Evolutionary conservation across 2,113 vertebrate genomes (phyloP), one percentile per base, ranked within the genome.

Genomic region (Tupaia tana): DNA sequence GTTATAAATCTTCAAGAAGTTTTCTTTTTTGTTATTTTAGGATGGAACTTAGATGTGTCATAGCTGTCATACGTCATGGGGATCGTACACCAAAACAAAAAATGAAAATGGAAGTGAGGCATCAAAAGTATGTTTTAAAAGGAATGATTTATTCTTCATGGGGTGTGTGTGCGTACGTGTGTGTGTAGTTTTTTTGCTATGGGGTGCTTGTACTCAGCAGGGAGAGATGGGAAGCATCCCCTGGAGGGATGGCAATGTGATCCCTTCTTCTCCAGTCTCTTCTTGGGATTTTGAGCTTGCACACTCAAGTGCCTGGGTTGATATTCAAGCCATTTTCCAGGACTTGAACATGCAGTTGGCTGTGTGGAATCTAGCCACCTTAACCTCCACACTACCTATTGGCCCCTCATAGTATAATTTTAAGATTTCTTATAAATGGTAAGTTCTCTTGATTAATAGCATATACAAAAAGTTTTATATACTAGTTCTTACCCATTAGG

Each of bases 31-130:
- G 92, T 67, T 61, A 96, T 97, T 98, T 95, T 93, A 99, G 99
- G 99, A 99, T 99, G 99, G 99, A 99, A 92, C 98, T 99, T 79
- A 98, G 99, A 58, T 99, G 99, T 98, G 99, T 99, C 79, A 99
- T 99, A 97, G 99, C 99, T 91, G 99, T 99, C 74, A 99, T 99
- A 97, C 98, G 98, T 61, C 99, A 99, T 77, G 99, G 99, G 70
- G 99, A 99, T 96, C 97, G 98, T 93, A 99, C 99, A 94, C 99
- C 99, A 91, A 99, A 99, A 86, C 99, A 99, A 92, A 99, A 99
- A 98, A 99, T 99, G 99, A 99, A 99, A 98, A 99, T 99, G 99
- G 99, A 99, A 98, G 99, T 99, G 92, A 98, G 99, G 86, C 99
- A 99, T 97, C 99, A 99, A 90, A 98, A 96, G 99, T 99, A 97